phyloP scores from a whole-genome alignment of 2,113 vertebrate genomes.

The Melanerpes formicivorus region DNA sequence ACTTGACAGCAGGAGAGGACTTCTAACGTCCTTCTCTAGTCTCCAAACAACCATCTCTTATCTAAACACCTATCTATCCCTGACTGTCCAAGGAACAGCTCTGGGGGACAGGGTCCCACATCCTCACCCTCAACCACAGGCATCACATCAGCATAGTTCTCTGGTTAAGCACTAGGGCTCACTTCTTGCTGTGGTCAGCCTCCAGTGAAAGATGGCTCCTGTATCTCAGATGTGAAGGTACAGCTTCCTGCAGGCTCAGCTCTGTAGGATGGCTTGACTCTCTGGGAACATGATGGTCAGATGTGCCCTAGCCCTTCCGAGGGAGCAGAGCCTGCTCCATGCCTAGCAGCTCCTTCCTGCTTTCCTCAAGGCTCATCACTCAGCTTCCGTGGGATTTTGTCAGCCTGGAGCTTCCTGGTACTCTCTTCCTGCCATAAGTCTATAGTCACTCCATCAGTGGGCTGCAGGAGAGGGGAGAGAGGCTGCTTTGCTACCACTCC shows the following conservation, averaged over 20 bases:
- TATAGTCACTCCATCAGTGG: neutral
- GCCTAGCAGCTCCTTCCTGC: neutral
- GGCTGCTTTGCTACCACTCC: neutral
- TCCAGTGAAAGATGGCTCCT: neutral
- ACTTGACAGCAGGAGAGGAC: neutral
- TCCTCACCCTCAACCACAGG: neutral
- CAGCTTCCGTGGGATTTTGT: neutral
- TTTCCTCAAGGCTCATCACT: neutral
- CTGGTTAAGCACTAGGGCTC: neutral
- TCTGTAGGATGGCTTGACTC: neutral
- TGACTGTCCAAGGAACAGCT: neutral
- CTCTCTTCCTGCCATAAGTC: neutral
- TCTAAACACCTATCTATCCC: neutral
- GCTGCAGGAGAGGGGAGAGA: neutral
- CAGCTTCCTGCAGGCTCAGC: neutral
- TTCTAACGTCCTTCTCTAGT: neutral
- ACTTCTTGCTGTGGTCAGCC: neutral
- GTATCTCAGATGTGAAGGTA: neutral
- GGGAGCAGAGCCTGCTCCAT: neutral
- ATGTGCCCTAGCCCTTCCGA: neutral
- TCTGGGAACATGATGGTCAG: rapidly evolving
- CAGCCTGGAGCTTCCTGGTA: neutral
- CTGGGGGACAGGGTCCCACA: neutral
- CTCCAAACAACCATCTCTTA: neutral
- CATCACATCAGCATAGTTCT: neutral